These are phyloP conservation scores for Antedon mediterranea DNA, from an alignment of 53 echinoderm and acorn worm genomes.

Conservation along the genomic window DNA sequence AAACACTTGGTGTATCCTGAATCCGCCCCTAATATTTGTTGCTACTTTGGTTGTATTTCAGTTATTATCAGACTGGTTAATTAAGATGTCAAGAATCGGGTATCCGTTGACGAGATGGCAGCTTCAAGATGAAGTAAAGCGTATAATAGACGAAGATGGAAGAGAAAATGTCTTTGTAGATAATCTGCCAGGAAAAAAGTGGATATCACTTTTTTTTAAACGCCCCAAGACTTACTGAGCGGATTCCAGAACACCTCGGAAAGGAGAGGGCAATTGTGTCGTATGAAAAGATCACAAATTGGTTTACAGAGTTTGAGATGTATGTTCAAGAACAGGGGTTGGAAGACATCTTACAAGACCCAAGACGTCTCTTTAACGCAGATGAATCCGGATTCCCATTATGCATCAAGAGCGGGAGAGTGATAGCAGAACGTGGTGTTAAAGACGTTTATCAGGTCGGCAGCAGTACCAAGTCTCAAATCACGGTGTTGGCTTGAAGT, in stretches of 20 bases:
- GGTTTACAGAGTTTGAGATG: not conserved
- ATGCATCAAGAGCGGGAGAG: slow-evolving; percentile 2
- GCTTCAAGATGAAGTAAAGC: not conserved
- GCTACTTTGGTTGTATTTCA: not conserved
- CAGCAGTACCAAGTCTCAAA: slow-evolving; percentile 10
- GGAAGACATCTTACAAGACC: not conserved
- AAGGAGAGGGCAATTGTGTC: too few relatives aligned
- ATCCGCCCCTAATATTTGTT: not conserved
- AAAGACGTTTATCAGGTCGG: slow-evolving; percentile 5
- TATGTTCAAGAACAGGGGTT: not conserved
- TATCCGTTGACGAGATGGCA: not conserved
- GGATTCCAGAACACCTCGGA: too few relatives aligned
- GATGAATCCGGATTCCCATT: slow-evolving; percentile 12
- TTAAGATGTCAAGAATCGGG: not conserved
- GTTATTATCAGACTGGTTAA: not conserved
- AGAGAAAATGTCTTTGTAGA: not conserved
- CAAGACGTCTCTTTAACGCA: slow-evolving; percentile 6
- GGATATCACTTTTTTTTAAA: not conserved
- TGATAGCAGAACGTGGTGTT: slow-evolving; percentile 19
- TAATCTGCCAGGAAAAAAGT: not conserved
- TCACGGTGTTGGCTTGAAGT: slow-evolving; percentile 13
- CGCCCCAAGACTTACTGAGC: too few relatives aligned
- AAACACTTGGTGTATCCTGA: too few relatives aligned
- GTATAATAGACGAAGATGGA: not conserved
- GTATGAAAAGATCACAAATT: too few relatives aligned